phyloP scores from a whole-genome alignment of 2,888 invertebrate genomes.

The Pollenia labialis region DNA sequence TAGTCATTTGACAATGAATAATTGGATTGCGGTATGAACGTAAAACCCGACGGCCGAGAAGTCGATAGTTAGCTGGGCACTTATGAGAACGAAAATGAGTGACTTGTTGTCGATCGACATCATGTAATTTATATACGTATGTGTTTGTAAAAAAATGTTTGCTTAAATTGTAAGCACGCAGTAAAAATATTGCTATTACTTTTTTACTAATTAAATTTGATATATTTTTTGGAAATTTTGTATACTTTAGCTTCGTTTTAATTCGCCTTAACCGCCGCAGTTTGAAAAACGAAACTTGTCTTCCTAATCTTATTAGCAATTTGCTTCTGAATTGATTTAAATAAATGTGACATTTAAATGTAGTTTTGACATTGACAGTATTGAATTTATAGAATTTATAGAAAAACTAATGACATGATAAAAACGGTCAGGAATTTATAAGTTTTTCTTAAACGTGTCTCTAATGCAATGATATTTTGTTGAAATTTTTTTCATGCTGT shows the following conservation, averaged over 20 bases:
- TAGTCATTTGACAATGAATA: too few relatives aligned
- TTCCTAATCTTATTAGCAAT: constrained; percentile 52
- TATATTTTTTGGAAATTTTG: neutral
- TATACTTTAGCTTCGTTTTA: neutral
- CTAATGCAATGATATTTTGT: neutral
- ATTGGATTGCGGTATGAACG: too few relatives aligned
- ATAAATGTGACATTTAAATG: constrained; percentile 70
- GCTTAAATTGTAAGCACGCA: too few relatives aligned
- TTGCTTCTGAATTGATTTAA: constrained; percentile 55
- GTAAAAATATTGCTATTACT: too few relatives aligned
- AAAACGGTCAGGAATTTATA: constrained; percentile 67
- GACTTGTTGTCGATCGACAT: too few relatives aligned
- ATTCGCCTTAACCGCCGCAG: neutral
- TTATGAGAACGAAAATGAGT: too few relatives aligned
- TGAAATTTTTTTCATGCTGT: too few relatives aligned
- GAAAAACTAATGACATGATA: constrained; percentile 57
- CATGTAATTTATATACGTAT: too few relatives aligned
- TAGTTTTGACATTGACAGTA: constrained; percentile 71
- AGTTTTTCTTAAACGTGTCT: constrained; percentile 27
- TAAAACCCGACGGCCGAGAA: too few relatives aligned
- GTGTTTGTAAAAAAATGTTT: too few relatives aligned
- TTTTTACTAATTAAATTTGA: too few relatives aligned
- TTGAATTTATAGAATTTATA: constrained; percentile 70
- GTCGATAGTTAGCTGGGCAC: too few relatives aligned
- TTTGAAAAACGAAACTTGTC: neutral